Conservation (phyloP, 2,797 vertebrate genomes). For the Phrynocephalus vlangalii region DNA sequence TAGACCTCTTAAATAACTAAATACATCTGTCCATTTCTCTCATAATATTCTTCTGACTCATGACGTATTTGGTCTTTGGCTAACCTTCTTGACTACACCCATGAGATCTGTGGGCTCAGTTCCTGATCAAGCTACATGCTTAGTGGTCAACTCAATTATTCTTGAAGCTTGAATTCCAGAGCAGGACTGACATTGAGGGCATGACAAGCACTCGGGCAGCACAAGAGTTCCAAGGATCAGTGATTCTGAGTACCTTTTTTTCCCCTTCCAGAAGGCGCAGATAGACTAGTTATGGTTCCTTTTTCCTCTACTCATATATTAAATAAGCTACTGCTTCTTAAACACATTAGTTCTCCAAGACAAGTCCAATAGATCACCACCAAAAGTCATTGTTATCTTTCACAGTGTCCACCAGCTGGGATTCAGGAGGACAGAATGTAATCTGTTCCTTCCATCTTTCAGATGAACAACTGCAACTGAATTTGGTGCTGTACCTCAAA, state of each 20-base stretch:
- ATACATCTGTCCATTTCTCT: neutral
- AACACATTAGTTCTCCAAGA: neutral
- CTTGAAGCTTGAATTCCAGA: slow-evolving; percentile 34
- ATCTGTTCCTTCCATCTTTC: neutral
- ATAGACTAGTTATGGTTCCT: accelerated
- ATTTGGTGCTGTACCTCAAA: neutral
- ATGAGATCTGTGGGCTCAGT: slow-evolving; percentile 24
- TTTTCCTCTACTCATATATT: neutral
- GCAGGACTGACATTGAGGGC: neutral
- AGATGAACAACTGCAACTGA: neutral
- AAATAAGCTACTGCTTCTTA: neutral
- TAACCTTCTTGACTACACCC: slow-evolving; percentile 16
- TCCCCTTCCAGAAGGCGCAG: neutral
- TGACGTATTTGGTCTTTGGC: slow-evolving; percentile 15
- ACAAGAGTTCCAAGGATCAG: neutral
- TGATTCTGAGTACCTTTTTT: slow-evolving; percentile 41
- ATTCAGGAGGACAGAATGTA: neutral
- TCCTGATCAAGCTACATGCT: neutral
- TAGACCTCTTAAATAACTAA: neutral
- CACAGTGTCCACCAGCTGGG: neutral
- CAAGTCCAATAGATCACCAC: neutral
- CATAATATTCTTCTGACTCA: slow-evolving; percentile 17
- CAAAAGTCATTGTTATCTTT: neutral
- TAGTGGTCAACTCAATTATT: slow-evolving; percentile 49
- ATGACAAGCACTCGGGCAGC: neutral